phyloP scores from a whole-genome alignment of 2,888 invertebrate genomes.

The Callyntrura sp. region DNA sequence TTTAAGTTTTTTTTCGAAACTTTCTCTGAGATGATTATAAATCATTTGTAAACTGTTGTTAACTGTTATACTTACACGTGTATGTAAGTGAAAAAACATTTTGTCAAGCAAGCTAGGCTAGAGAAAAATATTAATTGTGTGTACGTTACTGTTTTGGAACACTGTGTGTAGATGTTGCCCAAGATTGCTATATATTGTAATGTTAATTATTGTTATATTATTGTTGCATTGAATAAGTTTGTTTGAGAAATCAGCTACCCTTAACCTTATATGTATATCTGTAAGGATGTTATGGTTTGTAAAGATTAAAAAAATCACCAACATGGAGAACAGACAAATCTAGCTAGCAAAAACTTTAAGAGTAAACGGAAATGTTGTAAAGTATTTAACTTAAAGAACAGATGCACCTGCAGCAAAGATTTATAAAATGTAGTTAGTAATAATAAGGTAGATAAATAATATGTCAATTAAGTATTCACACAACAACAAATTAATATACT shows the following conservation, averaged over 20 bases:
- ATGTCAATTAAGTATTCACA: neutral
- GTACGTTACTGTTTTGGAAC: too few relatives aligned
- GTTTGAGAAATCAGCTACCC: slow-evolving; percentile 5
- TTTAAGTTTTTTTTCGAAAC: neutral
- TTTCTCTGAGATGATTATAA: neutral
- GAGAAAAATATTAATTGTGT: too few relatives aligned
- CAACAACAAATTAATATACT: neutral
- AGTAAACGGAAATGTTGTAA: slow-evolving; percentile 19
- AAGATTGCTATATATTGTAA: slow-evolving; percentile 1
- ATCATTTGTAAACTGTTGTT: neutral
- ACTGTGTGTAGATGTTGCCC: neutral
- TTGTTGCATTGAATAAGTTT: neutral
- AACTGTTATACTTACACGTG: too few relatives aligned
- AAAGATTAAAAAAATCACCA: neutral
- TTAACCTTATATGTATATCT: neutral
- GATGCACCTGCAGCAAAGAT: neutral
- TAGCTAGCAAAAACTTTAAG: slow-evolving; percentile 1
- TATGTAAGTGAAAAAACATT: too few relatives aligned
- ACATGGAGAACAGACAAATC: slow-evolving; percentile 13
- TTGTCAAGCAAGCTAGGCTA: too few relatives aligned
- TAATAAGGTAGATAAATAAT: neutral
- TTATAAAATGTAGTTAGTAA: neutral
- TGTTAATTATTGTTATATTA: neutral
- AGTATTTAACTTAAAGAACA: slow-evolving; percentile 6
- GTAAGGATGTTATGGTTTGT: neutral